Conservation (phyloP, 2,888 invertebrate species). For the Agrilus cyanescens region DNA sequence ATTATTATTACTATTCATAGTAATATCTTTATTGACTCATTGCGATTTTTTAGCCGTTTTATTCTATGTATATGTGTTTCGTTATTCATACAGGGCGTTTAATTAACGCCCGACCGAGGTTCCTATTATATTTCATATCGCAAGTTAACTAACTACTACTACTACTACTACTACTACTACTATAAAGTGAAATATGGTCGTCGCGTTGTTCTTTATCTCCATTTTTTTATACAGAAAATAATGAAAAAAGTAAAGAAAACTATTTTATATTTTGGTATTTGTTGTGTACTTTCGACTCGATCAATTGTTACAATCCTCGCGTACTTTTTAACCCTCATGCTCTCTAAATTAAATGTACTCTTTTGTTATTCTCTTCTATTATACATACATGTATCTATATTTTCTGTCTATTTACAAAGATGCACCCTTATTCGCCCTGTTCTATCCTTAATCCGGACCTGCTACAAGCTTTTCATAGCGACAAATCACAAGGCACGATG, state of each 20-base stretch:
- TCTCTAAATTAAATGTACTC: no score
- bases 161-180: conserved; percentile 2
- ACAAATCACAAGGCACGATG: no score
- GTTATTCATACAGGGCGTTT: conserved; percentile 27
- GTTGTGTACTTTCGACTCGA: no score
- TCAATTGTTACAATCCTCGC: no score
- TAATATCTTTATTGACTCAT: conserved; percentile 30
- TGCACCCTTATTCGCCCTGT: conserved; percentile 19
- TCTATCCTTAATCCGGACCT: not conserved
- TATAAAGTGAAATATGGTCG: not conserved
- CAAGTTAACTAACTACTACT: conserved; percentile 20
- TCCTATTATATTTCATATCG: conserved; percentile 39
- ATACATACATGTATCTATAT: conserved; percentile 21
- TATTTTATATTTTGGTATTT: not conserved
- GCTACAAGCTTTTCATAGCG: not conserved
- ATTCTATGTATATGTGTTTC: conserved; percentile 28
- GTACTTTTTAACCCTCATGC: no score
- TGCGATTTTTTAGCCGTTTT: conserved; percentile 30
- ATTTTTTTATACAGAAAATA: conserved; percentile 16
- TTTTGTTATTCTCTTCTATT: conserved; percentile 19
- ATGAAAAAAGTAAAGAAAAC: conserved; percentile 4
- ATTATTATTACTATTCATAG: conserved; percentile 42
- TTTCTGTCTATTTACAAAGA: conserved; percentile 26
- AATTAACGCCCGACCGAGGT: conserved; percentile 30
- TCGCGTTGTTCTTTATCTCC: no score